Conservation (phyloP, 2,888 invertebrate species). For the Pseudococcus longispinus region DNA sequence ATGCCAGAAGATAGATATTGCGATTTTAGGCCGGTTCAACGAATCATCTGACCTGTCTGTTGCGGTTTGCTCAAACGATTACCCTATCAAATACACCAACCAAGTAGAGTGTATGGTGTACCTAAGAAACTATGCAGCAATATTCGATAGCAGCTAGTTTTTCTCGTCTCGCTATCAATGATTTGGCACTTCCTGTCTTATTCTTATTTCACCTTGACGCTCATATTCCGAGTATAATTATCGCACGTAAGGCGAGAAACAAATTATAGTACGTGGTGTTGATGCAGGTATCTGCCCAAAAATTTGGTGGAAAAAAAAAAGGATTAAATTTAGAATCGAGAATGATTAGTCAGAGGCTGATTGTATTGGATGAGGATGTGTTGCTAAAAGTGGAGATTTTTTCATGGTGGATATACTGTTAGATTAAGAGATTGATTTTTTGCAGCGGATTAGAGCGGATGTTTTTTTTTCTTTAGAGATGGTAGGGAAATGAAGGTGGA, state of each 20-base stretch:
- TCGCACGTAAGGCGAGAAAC: constrained; percentile 13
- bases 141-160: background rate
- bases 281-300: background rate
- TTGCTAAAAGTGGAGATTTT: background rate
- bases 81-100: background rate
- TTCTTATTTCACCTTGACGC: background rate
- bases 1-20: background rate
- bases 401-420: no score
- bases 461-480: no score
- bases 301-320: background rate
- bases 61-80: constrained; percentile 37
- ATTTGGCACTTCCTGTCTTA: constrained; percentile 15
- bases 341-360: background rate
- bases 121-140: background rate
- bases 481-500: no score
- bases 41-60: constrained; percentile 20
- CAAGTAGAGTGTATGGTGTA: background rate
- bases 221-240: constrained; percentile 3
- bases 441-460: no score
- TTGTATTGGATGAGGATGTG: background rate
- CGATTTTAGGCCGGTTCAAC: constrained; percentile 39
- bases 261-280: background rate
- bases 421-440: no score
- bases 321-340: background rate
- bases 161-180: background rate